Evolutionary conservation across 2,797 vertebrate genomes (phyloP), one percentile per base, ranked within the genome.

Genomic region (Gobio occitaniae): DNA sequence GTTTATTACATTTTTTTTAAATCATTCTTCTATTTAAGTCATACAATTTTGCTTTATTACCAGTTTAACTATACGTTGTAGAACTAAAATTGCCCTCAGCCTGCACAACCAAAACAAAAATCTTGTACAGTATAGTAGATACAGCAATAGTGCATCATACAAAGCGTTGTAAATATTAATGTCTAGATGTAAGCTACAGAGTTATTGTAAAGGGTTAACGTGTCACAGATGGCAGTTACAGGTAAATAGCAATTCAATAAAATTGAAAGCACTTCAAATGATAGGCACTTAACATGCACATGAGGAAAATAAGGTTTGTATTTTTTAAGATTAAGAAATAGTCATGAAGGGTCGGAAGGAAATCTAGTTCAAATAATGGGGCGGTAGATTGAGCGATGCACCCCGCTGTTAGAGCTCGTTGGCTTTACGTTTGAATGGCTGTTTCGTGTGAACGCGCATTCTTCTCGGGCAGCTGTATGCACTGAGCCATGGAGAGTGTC

Each of bases 371-470:
- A 84, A 76, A 86, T 79, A 74, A 44, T 25, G 12, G 32, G 61
- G 68, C 32, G 13, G 74, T 78, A 65, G 54, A 76, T 80, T 69
- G 78, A 44, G 68, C 65, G 54, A 69, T 75, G 74, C 71, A n/a
- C 38, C n/a, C 36, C 10, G 76, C 86, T 78, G 65, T 84, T 86
- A 75, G 68, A 74, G 50, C 66, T 83, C 54, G 74, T 86, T 63
- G 84, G 66, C 65, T 48, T 52, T 83, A 17, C 29, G 29, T 87
- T 70, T 78, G 56, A 86, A 61, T 50, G 72, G 50, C 63, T 87
- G 72, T 82, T 86, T 84, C 59, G 10, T 85, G 70, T 83, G 76
- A 82, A 66, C 61, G 63, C 83, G 78, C 81, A 63, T 47, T 72
- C 65, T 82, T 81, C 44, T 71, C 72, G 48, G 79, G 56, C 84